These are phyloP conservation scores for Prunella strophiata DNA, from an alignment of 2,797 vertebrate genomes.

Conservation along the genomic window DNA sequence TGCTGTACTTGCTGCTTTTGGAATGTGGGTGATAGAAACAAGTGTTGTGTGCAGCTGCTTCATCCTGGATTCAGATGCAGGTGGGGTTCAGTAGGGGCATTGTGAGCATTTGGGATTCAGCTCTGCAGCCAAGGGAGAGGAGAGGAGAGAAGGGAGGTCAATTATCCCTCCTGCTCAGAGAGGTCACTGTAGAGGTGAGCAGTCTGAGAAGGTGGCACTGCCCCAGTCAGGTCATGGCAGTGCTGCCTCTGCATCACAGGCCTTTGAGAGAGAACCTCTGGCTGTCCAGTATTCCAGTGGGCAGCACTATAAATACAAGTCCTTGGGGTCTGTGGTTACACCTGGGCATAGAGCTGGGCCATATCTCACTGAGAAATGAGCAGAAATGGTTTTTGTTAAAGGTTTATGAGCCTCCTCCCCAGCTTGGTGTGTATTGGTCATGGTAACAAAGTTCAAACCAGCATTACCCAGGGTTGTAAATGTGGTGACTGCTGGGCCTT, in stretches of 20 bases:
- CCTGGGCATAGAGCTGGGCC: background rate
- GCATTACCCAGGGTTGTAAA: background rate
- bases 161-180: background rate
- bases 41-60: background rate
- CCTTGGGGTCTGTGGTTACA: background rate
- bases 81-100: accelerated
- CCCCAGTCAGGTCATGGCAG: background rate
- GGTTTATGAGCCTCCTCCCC: background rate
- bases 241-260: background rate
- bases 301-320: background rate
- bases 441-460: background rate
- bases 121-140: background rate
- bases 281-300: background rate
- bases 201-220: background rate
- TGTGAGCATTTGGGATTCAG: background rate
- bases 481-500: background rate
- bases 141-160: background rate
- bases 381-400: background rate
- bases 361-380: background rate
- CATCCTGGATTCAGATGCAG: background rate
- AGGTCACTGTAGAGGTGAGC: background rate
- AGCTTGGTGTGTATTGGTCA: background rate
- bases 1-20: background rate
- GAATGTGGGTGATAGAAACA: background rate
- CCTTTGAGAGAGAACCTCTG: background rate